Percentiles rank a stretch among this genome's conserved stretches.
Conservation (phyloP, 2,113 vertebrate species). For the Epinephelus cyanopodus region DNA sequence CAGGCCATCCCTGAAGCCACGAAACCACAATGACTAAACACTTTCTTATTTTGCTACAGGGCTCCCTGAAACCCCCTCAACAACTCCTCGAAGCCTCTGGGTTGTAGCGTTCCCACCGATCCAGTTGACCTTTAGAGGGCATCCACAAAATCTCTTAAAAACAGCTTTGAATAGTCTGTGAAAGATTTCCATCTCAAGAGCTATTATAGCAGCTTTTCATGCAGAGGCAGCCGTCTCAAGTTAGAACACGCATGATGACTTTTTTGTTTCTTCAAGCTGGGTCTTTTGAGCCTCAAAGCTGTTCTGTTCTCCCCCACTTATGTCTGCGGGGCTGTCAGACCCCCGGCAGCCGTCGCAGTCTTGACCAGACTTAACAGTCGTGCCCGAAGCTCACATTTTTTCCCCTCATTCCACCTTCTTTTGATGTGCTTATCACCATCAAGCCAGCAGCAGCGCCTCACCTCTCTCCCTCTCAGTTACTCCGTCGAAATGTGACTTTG, state of each 20-base stretch:
- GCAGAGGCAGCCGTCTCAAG: constrained; percentile 1
- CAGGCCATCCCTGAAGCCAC: too few relatives aligned
- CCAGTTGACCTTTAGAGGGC: constrained; percentile 8
- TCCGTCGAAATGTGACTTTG: constrained; percentile 19
- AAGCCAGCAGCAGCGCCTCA: constrained; percentile 18
- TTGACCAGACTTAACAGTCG: constrained; percentile 29
- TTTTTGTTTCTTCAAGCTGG: background rate
- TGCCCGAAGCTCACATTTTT: constrained; percentile 3
- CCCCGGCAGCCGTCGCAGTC: background rate
- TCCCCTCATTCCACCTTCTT: background rate
- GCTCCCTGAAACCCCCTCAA: background rate
- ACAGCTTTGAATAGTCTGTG: background rate
- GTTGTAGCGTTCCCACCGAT: background rate
- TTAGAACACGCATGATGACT: background rate
- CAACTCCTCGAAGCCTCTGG: background rate
- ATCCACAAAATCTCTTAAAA: constrained; percentile 10
- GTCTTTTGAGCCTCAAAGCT: constrained; percentile 48
- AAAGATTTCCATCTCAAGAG: background rate
- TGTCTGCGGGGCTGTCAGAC: constrained; percentile 45
- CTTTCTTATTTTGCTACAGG: background rate
- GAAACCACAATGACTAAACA: background rate
- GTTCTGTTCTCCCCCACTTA: constrained; percentile 21
- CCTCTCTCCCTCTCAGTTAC: constrained; percentile 12
- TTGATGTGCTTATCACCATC: constrained; percentile 55
- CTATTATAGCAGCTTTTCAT: constrained; percentile 3